A percentile compares a stretch with the other conserved stretches of the same genome.
Evolutionary conservation across 1,140 invertebrate species (phyloP).

Genomic region (Cylas formicarius): DNA sequence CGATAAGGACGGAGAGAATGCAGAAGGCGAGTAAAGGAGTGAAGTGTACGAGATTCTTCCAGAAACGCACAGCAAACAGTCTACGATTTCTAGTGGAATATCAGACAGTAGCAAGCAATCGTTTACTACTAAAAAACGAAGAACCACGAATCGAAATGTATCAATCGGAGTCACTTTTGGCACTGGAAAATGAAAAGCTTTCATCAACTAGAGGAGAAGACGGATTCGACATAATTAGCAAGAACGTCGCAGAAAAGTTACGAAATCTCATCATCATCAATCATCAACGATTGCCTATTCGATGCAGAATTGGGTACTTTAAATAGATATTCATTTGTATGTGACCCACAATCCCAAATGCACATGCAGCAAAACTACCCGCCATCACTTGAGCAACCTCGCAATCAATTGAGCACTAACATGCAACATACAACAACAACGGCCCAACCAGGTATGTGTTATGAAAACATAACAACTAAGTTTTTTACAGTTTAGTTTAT

Average conservation of each 20-base stretch:
- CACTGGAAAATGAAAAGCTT: conserved; percentile 6
- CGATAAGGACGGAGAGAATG: conserved; percentile 3
- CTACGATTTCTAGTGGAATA: conserved; percentile 8
- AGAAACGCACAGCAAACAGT: conserved; percentile 2
- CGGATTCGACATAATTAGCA: conserved; percentile 8
- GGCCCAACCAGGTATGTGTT: too few relatives aligned
- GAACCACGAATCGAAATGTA: conserved; percentile 6
- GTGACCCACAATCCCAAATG: too few relatives aligned
- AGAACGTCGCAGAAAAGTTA: conserved; percentile 4
- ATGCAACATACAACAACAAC: too few relatives aligned
- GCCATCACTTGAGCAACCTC: too few relatives aligned
- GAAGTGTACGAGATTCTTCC: conserved; percentile 4
- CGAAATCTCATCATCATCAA: too few relatives aligned
- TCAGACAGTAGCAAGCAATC: conserved; percentile 5
- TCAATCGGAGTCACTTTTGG: conserved; percentile 7
- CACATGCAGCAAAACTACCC: too few relatives aligned
- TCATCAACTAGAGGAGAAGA: conserved; percentile 7
- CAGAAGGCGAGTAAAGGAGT: conserved; percentile 4
- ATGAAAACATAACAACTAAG: too few relatives aligned
- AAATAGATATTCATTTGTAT: too few relatives aligned
- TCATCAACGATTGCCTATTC: too few relatives aligned
- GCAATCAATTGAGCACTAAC: too few relatives aligned
- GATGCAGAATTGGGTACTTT: too few relatives aligned
- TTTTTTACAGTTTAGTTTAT: too few relatives aligned
- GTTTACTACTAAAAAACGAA: conserved; percentile 3